Conservation (phyloP, 2,113 vertebrate genomes). For the Toxotes chatareus region DNA sequence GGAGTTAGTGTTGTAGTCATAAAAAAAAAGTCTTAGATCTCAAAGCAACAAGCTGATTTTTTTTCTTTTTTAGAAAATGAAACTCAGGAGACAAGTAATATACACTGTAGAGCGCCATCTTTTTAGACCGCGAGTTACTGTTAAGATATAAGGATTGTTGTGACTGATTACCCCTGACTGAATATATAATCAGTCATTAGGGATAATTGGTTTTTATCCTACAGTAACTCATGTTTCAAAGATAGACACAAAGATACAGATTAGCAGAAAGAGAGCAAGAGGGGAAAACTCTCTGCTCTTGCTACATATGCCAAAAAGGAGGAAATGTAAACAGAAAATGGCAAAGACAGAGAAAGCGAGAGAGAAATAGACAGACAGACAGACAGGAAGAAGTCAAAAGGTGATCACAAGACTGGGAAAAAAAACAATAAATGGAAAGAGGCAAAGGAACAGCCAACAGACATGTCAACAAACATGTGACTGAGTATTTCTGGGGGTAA, state of each 20-base stretch:
- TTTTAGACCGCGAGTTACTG: background rate
- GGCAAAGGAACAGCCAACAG: conserved; percentile 34
- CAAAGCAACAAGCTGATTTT: no score
- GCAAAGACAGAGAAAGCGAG: background rate
- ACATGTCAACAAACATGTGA: no score
- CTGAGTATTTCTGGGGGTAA: conserved; percentile 31
- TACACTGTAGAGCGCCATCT: background rate
- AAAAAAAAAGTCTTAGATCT: no score
- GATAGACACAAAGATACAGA: background rate
- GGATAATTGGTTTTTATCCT: background rate
- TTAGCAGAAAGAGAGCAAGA: background rate
- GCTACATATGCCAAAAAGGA: background rate
- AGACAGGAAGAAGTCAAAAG: conserved; percentile 10
- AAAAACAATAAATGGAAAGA: conserved; percentile 31
- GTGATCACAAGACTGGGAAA: conserved; percentile 34
- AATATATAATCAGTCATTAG: background rate
- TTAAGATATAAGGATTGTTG: background rate
- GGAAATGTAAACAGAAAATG: background rate
- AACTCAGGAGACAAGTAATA: no score
- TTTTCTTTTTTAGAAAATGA: no score
- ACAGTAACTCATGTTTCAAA: background rate
- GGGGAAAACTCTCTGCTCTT: background rate
- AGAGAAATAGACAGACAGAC: background rate
- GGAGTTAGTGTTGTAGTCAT: no score
- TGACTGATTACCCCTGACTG: no score